phyloP scores from a whole-genome alignment of 2,113 vertebrate genomes.

The Apaloderma vittatum region DNA sequence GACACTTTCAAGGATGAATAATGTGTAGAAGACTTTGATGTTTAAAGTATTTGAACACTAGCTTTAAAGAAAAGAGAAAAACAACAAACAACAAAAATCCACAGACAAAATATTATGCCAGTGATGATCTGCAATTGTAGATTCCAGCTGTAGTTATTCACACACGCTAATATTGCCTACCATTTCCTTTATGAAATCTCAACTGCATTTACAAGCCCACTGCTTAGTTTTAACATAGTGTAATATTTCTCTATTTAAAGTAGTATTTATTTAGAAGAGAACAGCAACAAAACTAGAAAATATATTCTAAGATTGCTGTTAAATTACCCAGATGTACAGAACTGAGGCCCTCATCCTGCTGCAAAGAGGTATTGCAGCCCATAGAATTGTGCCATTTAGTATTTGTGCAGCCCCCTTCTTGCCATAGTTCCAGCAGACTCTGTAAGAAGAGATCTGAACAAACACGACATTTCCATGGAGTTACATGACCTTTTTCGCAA shows the following conservation, averaged over 20 bases:
- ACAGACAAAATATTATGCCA: background rate
- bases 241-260: background rate
- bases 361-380: conserved; percentile 25
- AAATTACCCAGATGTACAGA: background rate
- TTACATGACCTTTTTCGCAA: background rate
- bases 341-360: conserved; percentile 61
- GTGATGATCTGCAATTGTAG: background rate
- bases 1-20: conserved; percentile 35
- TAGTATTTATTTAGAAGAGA: background rate
- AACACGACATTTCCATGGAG: fast-evolving
- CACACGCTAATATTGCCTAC: background rate
- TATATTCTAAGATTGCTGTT: background rate
- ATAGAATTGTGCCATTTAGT: background rate
- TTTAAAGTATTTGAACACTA: conserved; percentile 29
- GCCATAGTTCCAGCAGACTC: background rate
- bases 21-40: conserved; percentile 40
- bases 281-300: background rate
- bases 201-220: background rate
- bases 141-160: background rate
- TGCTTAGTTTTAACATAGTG: background rate
- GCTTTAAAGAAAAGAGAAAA: conserved; percentile 1
- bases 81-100: background rate
- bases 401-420: background rate
- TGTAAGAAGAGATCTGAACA: background rate
- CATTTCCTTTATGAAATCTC: background rate